Percentiles rank a stretch among this genome's conserved stretches.
These are phyloP conservation scores for Edolisoma coerulescens DNA, from an alignment of 2,113 vertebrate species.

Conservation along the genomic window DNA sequence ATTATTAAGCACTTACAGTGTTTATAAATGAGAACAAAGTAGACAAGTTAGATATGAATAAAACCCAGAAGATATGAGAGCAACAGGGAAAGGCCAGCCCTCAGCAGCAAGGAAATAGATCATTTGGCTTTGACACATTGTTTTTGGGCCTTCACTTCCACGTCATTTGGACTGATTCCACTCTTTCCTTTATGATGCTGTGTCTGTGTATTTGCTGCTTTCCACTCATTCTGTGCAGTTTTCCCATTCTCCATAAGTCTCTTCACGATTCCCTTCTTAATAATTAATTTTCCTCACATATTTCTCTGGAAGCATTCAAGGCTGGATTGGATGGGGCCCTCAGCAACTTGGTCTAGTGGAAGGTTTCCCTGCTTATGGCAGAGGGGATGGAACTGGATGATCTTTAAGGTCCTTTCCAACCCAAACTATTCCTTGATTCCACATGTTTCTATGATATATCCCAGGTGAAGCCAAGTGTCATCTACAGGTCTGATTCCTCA, in stretches of 20 bases:
- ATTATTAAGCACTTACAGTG: neutral
- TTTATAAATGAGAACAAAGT: slow-evolving; percentile 8
- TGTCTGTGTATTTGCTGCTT: neutral
- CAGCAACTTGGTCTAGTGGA: neutral
- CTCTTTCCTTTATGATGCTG: accelerated
- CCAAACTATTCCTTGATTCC: neutral
- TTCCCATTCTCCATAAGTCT: neutral
- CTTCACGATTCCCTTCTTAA: neutral
- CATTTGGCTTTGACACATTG: neutral
- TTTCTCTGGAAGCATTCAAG: neutral
- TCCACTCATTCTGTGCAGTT: neutral
- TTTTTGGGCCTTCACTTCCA: neutral
- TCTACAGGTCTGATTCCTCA: neutral
- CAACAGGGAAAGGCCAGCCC: neutral
- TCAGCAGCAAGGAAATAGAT: neutral
- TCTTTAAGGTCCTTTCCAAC: neutral
- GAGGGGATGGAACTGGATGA: too few relatives aligned
- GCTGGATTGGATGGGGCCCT: neutral
- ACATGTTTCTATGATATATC: too few relatives aligned
- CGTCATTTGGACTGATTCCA: neutral
- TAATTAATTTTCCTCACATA: neutral
- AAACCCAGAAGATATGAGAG: neutral
- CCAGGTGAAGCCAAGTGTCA: neutral
- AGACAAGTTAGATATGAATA: neutral
- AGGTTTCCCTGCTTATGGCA: neutral